Percentiles rank a stretch among this genome's conserved stretches.
Conservation (phyloP, 2,113 vertebrate species). For the Oncorhynchus tshawytscha region DNA sequence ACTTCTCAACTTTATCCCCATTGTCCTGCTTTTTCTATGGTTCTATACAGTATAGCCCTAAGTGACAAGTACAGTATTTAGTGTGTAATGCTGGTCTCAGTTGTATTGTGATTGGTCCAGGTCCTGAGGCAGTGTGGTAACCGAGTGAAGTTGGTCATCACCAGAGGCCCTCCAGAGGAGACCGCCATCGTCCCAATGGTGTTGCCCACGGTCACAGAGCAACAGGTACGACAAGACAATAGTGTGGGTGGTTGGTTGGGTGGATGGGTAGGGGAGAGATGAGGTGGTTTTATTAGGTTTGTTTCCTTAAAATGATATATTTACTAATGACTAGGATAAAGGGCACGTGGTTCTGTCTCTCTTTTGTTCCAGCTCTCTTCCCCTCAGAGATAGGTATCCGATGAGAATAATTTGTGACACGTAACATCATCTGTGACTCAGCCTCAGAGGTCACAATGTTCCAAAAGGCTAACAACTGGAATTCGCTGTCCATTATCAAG, state of each 20-base stretch:
- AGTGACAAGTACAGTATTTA: too few species aligned
- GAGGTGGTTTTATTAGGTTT: too few species aligned
- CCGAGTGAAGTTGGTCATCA: conserved; percentile 85
- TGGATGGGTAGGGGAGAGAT: background rate
- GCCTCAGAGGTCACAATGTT: background rate
- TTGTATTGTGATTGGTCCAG: conserved; percentile 73
- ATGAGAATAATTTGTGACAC: background rate
- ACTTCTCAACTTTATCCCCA: too few species aligned
- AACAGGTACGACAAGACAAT: conserved; percentile 67
- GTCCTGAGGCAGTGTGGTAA: conserved; percentile 93
- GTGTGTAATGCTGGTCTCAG: too few species aligned
- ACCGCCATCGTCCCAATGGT: conserved; percentile 63
- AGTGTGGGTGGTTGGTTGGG: conserved; percentile 14
- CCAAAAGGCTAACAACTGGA: background rate
- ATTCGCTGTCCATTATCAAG: conserved; percentile 21
- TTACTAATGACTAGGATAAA: background rate
- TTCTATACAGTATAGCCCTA: too few species aligned
- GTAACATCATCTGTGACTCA: conserved; percentile 31
- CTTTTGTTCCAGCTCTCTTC: background rate
- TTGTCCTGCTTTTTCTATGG: too few species aligned
- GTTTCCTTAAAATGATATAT: too few species aligned
- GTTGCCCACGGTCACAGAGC: conserved; percentile 69
- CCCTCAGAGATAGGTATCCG: background rate
- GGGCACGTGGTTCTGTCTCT: too few species aligned
- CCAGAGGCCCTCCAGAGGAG: conserved; percentile 83